Evolutionary conservation across 2,797 vertebrate species (phyloP).

Genomic region (Siniperca undulata): DNA sequence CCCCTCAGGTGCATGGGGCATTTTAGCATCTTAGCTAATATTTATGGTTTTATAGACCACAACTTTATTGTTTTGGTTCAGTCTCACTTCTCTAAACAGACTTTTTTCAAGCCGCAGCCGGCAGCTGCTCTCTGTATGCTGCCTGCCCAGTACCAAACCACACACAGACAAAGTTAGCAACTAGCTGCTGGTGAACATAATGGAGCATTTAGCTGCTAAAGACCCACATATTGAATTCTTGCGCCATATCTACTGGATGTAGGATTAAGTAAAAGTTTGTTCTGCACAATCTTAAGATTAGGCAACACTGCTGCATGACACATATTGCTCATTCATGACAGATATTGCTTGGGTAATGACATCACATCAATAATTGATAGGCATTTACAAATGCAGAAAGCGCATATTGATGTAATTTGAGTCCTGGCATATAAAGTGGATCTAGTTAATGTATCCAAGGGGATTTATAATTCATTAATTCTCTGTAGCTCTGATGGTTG

Average conservation of each 20-base stretch:
- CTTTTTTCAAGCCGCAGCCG: not conserved
- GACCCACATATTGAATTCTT: not conserved
- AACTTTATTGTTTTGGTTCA: not conserved
- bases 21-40: no score
- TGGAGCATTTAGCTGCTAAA: no score
- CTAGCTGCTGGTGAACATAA: no score
- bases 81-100: not conserved
- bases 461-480: constrained; percentile 83
- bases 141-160: not conserved
- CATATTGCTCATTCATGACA: constrained; percentile 67
- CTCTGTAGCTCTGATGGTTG: constrained; percentile 70
- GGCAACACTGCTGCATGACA: constrained; percentile 43
- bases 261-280: not conserved
- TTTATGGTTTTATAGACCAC: no score
- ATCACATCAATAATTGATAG: constrained; percentile 79
- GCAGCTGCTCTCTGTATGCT: not conserved
- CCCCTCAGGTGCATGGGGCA: no score
- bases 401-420: constrained; percentile 82
- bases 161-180: no score
- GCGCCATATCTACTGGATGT: not conserved
- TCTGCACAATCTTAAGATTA: constrained; percentile 40
- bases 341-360: constrained; percentile 75
- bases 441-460: constrained; percentile 76
- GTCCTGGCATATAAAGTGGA: constrained; percentile 76
- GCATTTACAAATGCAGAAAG: constrained; percentile 80